phyloP scores from a whole-genome alignment of 2,888 invertebrate species.

The Julus scanicus region DNA sequence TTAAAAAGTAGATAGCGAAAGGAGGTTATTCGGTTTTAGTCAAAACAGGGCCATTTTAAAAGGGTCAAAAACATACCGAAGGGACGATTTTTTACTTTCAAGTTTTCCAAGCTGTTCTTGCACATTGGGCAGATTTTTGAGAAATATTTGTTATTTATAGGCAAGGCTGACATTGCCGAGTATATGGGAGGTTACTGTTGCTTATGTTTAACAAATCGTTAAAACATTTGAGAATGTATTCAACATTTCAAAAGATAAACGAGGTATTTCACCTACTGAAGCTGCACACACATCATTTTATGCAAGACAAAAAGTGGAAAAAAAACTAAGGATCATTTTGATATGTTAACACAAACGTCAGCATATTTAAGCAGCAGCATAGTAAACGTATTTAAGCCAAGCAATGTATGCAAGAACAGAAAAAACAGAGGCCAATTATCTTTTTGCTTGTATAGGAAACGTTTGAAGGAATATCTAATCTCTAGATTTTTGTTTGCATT shows the following conservation, averaged over 20 bases:
- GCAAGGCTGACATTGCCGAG: neutral
- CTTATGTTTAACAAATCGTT: neutral
- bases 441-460: neutral
- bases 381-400: too few relatives aligned
- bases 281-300: neutral
- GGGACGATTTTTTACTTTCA: neutral
- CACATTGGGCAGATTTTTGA: neutral
- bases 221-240: neutral
- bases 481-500: neutral
- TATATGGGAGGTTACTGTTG: neutral
- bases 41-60: neutral
- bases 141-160: constrained; percentile 36
- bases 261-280: too few relatives aligned
- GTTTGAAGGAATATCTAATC: neutral
- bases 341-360: neutral
- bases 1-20: neutral
- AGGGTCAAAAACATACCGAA: neutral
- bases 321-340: neutral
- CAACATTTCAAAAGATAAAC: neutral
- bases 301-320: neutral
- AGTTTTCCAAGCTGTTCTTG: neutral
- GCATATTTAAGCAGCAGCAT: neutral
- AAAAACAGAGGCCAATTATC: constrained; percentile 25
- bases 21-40: too few relatives aligned
- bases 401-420: neutral